Evolutionary conservation across 1,140 invertebrate genomes (phyloP), one percentile per base, ranked within the genome.

Genomic region (Drosophila prosaltans): DNA sequence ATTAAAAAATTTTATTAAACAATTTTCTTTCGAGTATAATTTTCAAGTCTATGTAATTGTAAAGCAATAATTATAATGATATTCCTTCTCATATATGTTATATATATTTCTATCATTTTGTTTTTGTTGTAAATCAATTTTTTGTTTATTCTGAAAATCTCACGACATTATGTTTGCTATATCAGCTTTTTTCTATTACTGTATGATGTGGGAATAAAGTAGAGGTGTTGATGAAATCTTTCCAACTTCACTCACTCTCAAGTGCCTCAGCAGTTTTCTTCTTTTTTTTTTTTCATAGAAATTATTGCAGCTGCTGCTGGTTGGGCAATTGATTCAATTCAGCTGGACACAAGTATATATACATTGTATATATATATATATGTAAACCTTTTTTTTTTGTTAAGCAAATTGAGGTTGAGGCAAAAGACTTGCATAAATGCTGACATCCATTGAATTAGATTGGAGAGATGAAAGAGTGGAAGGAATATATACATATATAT

Each of bases 221-320:
- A 48, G 40, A 69, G 72, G 67, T 73, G 70, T 81, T 83, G 80
- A 69, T 79, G 81, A 83, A 83, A 83, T 83, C 72, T 75, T 43
- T 40, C 43, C 30, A 65, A 26, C n/a, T 54, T 54, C 66, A 55
- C 30, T 39, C 55, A 72, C 54, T 59, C 65, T 39, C 43, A 16
- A 65, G 39, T 24, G 39, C 10, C 73, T 85, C 82, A 86, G 82
- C 81, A 81, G 82, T 85, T 85, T 85, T 65, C 16, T 16, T 16
- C 16, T 48, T 85, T 85, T 85, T 65, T 48, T 48, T 40, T 58
- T 76, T 85, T 78, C 81, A 78, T 63, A 43, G 81, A 85, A 85
- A 78, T 69, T 57, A 61, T 32, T 32, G 30, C 58, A 59, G 54
- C 48, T 26, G 28, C 36, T 9, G 43, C 32, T 51, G 45, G 75